These are phyloP conservation scores for Tipula unca DNA, from an alignment of 2,888 invertebrate species.

Conservation along the genomic window DNA sequence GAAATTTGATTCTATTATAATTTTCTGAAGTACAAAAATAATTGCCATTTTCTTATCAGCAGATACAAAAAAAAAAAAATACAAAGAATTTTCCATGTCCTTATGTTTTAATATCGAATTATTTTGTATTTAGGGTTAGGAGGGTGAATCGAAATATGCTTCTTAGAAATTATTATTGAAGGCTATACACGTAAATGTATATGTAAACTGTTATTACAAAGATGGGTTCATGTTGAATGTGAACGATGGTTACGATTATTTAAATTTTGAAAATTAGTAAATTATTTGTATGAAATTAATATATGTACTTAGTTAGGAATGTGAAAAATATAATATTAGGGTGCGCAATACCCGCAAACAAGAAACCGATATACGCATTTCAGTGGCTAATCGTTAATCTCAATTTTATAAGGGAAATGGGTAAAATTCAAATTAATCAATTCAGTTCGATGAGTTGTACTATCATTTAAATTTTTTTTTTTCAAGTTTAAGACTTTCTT, in stretches of 20 bases:
- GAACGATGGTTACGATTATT: background rate
- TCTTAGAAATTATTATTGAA: background rate
- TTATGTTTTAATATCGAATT: background rate
- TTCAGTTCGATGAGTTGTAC: no score
- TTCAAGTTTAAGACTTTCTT: no score
- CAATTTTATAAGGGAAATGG: no score
- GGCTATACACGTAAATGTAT: background rate
- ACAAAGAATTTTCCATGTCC: background rate
- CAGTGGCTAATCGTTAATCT: no score
- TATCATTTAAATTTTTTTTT: no score
- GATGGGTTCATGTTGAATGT: background rate
- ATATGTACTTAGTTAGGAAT: no score
- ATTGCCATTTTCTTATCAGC: background rate
- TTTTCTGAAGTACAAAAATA: background rate
- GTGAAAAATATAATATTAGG: no score
- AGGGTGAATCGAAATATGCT: background rate
- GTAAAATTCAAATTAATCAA: no score
- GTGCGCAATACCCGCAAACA: no score
- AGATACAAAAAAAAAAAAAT: background rate
- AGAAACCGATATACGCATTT: no score
- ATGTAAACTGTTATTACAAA: background rate
- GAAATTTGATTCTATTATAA: conserved; percentile 8
- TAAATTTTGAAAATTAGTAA: background rate
- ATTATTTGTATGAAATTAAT: background rate
- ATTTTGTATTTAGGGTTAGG: background rate